Base-by-base conservation (phyloP, 2,797 vertebrate species). In the Balearica regulorum region DNA sequence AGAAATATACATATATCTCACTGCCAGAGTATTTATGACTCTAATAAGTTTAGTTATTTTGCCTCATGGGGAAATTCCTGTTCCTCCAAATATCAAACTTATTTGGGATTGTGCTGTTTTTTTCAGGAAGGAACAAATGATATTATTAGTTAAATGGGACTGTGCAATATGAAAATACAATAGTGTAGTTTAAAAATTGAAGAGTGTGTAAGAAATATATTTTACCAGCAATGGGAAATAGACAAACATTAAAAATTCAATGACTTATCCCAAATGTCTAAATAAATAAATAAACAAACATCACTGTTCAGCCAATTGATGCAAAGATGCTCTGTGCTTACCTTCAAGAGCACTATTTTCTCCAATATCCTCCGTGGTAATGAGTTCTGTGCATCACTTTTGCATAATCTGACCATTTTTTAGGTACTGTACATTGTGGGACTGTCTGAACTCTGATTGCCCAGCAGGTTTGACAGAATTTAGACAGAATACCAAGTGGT, bases 1-100 rank as follows among this genome's bases (percentile, higher is more conserved):
- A 94, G 85, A 95, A 96, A 96, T 97, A 94, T 91, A 92, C 94
- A 95, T 96, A 87, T 91, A 90, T 95, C 81, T 96, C 69, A 88
- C 93, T 79, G 55, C 73, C 39, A 77, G 65, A 82, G 65, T 95
- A 89, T 97, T 97, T 97, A 97, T 94, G 80, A 72, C 26, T 69
- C 89, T 89, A 96, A 94, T 96, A 97, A 96, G 93, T 93, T 93
- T 81, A 55, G 90, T 91, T 96, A 94, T 82, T 95, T 92, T 87
- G 51, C 83, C 89, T 78, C 68, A 55, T 83, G 58, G 89, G 77
- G 76, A 94, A 90, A 94, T 94, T 95, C 43, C 53, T 26, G 31
- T 69, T 86, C 43, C 25, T 93, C 66, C 82, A 83, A 91, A 80
- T 93, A 92, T 64, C 81, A 84, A 37, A 88, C 54, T 86, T 89